phyloP scores from a whole-genome alignment of 2,888 invertebrate genomes.

The Leistus spinibarbis region DNA sequence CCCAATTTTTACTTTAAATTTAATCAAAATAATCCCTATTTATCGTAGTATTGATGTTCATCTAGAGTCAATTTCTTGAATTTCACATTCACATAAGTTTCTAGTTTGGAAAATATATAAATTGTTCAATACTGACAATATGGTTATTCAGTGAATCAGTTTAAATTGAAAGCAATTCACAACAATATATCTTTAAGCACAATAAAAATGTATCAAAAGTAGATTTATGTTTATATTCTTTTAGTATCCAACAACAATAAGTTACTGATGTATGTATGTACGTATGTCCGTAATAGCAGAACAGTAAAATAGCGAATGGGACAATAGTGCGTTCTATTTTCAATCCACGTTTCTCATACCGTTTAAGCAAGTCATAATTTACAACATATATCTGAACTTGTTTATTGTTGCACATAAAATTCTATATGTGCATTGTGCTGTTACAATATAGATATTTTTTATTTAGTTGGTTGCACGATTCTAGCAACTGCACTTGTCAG shows the following conservation, averaged over 20 bases:
- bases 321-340: not conserved
- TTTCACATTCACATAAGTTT: too few relatives aligned
- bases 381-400: not conserved
- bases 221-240: not conserved
- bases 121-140: too few relatives aligned
- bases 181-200: too few relatives aligned
- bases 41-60: too few relatives aligned
- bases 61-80: too few relatives aligned
- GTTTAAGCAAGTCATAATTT: not conserved
- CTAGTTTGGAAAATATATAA: too few relatives aligned
- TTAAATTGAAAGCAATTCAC: too few relatives aligned
- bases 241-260: not conserved
- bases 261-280: too few relatives aligned
- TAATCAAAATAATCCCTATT: too few relatives aligned
- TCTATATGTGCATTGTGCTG: not conserved
- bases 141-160: too few relatives aligned
- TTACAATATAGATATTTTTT: not conserved
- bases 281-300: too few relatives aligned
- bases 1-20: too few relatives aligned
- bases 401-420: not conserved
- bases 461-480: not conserved
- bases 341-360: not conserved
- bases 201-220: not conserved
- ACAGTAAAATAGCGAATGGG: not conserved
- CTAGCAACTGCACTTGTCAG: not conserved